Conservation (phyloP, 2,113 vertebrate genomes). For the Megaleporinus macrocephalus region DNA sequence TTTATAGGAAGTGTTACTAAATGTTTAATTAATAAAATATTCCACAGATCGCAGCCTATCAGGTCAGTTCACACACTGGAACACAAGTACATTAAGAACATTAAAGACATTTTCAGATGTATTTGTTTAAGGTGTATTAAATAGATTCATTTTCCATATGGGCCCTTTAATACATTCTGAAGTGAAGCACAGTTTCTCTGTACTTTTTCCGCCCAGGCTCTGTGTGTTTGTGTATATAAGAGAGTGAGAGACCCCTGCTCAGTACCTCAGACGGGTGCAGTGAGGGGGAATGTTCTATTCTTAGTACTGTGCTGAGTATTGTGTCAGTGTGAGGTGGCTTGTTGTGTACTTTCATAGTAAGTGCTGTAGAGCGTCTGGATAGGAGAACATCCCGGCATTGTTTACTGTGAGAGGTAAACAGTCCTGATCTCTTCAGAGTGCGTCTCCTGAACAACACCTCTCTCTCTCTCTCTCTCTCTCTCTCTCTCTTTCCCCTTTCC, state of each 20-base stretch:
- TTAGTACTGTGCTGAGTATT: background rate
- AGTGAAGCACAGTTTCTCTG: no score
- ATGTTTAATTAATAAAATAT: no score
- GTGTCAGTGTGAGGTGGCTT: background rate
- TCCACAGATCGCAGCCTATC: no score
- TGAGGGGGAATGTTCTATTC: background rate
- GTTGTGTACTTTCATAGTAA: background rate
- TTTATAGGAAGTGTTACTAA: no score
- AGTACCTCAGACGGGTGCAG: background rate
- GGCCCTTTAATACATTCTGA: no score
- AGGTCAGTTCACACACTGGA: no score
- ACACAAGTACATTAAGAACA: no score
- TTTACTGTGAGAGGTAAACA: background rate
- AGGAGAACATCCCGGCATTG: background rate
- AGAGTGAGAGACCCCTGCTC: background rate
- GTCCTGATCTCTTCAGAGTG: background rate
- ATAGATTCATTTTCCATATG: no score
- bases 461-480: background rate
- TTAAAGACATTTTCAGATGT: no score
- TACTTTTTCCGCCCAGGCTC: background rate
- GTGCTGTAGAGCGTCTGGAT: background rate
- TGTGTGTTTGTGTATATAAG: background rate
- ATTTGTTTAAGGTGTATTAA: no score
- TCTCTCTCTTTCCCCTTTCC: constrained; percentile 16
- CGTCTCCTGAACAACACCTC: background rate